These are phyloP conservation scores for Philonicus albiceps DNA, from an alignment of 2,888 invertebrate species.

Conservation along the genomic window DNA sequence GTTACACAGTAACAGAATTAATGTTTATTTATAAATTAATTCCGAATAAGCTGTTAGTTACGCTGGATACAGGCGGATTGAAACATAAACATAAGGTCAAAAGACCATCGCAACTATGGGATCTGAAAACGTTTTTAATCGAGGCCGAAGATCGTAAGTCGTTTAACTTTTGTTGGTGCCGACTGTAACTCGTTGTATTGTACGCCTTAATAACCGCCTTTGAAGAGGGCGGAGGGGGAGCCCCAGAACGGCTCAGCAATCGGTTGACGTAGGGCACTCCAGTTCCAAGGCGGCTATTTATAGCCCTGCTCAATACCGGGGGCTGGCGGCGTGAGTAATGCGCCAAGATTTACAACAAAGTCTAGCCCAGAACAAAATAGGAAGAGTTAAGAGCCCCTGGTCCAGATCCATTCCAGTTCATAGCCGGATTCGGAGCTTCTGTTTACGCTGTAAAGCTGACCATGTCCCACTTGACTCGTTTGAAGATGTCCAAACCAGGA, in stretches of 20 bases:
- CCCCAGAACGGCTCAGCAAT: neutral
- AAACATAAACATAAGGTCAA: too few relatives aligned
- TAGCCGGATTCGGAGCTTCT: neutral
- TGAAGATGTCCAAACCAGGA: conserved; percentile 21
- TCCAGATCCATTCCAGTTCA: neutral
- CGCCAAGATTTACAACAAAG: neutral
- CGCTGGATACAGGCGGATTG: too few relatives aligned
- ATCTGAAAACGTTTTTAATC: too few relatives aligned
- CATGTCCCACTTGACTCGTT: conserved; percentile 37
- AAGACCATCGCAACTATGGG: too few relatives aligned
- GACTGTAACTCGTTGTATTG: neutral
- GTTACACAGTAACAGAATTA: too few relatives aligned
- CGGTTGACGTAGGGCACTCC: neutral
- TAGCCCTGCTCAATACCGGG: neutral
- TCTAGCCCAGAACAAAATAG: neutral
- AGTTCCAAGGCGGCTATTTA: neutral
- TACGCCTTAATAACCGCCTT: neutral
- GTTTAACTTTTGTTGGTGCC: neutral
- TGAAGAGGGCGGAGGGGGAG: neutral
- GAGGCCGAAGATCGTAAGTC: neutral
- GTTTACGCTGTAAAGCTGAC: neutral
- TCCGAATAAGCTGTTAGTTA: too few relatives aligned
- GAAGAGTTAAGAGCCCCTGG: neutral
- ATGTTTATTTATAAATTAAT: too few relatives aligned
- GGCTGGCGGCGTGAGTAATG: neutral